Evolutionary conservation across 2,888 invertebrate genomes (phyloP).

Genomic region (Pyrgus malvae): DNA sequence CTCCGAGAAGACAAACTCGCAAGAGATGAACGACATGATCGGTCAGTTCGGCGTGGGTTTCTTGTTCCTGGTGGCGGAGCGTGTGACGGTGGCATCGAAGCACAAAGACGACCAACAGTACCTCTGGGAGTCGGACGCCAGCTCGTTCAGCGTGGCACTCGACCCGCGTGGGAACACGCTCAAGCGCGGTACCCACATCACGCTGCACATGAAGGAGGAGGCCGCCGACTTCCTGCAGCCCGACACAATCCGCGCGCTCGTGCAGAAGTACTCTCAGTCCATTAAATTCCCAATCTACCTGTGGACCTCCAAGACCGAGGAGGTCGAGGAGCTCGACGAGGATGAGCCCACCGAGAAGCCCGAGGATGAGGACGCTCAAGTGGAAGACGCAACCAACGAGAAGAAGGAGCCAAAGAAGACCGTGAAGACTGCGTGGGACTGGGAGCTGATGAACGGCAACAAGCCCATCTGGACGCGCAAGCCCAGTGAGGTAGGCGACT

Average conservation of each 20-base stretch:
- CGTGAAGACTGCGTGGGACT: slow-evolving; percentile 98
- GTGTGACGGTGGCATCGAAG: slow-evolving; percentile 97
- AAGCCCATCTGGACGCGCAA: slow-evolving; percentile 99
- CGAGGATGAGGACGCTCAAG: slow-evolving; percentile 55
- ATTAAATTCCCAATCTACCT: slow-evolving; percentile 99
- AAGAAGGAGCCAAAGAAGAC: slow-evolving; percentile 89
- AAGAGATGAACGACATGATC: slow-evolving; percentile 97
- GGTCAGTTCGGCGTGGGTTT: slow-evolving; percentile 99
- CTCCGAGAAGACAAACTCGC: slow-evolving; percentile 63
- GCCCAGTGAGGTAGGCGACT: slow-evolving; percentile 90
- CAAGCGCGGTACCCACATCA: slow-evolving; percentile 93
- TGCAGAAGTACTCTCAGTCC: slow-evolving; percentile 99
- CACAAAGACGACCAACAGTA: slow-evolving; percentile 96
- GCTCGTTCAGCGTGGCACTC: slow-evolving; percentile 90
- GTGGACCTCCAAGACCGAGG: slow-evolving; percentile 91
- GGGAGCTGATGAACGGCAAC: slow-evolving; percentile 97
- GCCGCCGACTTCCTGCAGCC: slow-evolving; percentile 97
- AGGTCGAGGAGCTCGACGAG: slow-evolving; percentile 76
- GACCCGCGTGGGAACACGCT: slow-evolving; percentile 97
- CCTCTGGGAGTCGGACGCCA: slow-evolving; percentile 99
- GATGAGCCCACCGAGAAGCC: slow-evolving; percentile 39
- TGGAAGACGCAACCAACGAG: slow-evolving; percentile 86
- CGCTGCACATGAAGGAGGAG: slow-evolving; percentile 97
- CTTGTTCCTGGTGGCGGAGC: slow-evolving; percentile 98
- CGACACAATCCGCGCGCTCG: slow-evolving; percentile 93